Evolutionary conservation across 2,797 vertebrate species (phyloP).

Genomic region (Saxicola maurus): DNA sequence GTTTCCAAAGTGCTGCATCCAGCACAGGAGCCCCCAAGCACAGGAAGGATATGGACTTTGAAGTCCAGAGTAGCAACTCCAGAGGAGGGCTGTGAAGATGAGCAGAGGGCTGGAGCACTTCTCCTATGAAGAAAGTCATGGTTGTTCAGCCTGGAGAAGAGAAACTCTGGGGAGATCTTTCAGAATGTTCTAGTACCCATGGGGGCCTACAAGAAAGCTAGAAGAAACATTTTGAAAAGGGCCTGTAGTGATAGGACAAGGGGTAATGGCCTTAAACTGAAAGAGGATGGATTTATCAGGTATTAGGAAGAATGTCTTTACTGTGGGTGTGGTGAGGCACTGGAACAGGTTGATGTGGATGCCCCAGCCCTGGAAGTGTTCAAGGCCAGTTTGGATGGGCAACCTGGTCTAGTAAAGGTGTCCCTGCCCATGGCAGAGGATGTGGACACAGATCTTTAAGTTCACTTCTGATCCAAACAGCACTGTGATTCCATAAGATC

Average conservation of each 20-base stretch:
- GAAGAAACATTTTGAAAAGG: not conserved
- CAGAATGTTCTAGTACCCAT: not conserved
- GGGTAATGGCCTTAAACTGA: not conserved
- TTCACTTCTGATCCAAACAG: accelerated
- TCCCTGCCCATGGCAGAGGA: not conserved
- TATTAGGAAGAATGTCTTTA: not conserved
- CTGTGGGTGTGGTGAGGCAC: not conserved
- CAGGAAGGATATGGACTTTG: not conserved
- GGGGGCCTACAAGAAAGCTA: not conserved
- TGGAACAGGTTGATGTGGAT: not conserved
- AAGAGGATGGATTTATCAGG: not conserved
- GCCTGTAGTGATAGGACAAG: not conserved
- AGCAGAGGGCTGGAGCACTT: not conserved
- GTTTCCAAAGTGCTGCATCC: not conserved
- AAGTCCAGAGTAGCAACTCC: not conserved
- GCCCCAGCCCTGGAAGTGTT: accelerated
- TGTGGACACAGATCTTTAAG: not conserved
- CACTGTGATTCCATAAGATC: not conserved
- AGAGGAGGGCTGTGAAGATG: not conserved
- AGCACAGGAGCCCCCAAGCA: not conserved
- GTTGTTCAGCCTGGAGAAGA: not conserved
- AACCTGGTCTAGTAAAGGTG: too few relatives aligned
- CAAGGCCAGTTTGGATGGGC: not conserved
- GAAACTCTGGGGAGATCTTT: not conserved
- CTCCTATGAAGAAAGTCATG: accelerated